These are phyloP conservation scores for Coptodon rendalli DNA, from an alignment of 2,113 vertebrate species.

Conservation along the genomic window DNA sequence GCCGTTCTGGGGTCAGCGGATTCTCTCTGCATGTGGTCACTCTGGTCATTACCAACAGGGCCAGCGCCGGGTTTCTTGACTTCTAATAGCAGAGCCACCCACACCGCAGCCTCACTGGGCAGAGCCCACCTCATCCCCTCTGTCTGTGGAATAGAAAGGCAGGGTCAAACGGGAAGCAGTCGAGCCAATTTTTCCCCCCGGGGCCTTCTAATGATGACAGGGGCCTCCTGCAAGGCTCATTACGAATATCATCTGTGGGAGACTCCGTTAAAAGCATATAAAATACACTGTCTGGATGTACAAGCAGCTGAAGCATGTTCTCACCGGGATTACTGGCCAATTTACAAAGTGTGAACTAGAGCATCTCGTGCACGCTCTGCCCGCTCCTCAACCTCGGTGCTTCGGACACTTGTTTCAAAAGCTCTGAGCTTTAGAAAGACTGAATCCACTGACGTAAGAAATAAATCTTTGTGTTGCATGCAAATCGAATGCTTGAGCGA, in stretches of 20 bases:
- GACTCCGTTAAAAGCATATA: conserved; percentile 56
- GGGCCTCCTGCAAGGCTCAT: conserved; percentile 51
- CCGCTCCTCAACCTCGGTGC: background rate
- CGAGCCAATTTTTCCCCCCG: background rate
- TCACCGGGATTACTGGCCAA: conserved; percentile 45
- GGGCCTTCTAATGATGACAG: conserved; percentile 44
- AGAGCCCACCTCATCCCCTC: background rate
- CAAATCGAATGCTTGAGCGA: background rate
- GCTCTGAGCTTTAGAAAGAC: background rate
- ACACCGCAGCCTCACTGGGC: background rate
- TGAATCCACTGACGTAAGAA: background rate
- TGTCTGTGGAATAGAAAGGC: background rate
- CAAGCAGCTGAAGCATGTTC: conserved; percentile 29
- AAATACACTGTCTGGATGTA: conserved; percentile 37
- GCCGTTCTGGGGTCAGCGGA: background rate
- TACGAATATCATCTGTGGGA: conserved; percentile 47
- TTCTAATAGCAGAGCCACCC: background rate
- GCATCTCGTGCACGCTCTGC: background rate
- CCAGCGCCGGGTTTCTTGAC: background rate
- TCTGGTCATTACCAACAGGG: background rate
- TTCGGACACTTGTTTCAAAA: background rate
- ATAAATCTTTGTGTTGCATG: background rate
- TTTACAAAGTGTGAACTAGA: conserved; percentile 45
- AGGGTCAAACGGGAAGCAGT: background rate
- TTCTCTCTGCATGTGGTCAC: conserved; percentile 13